Conservation (phyloP, 2,113 vertebrate genomes). For the Cinclus cinclus region DNA sequence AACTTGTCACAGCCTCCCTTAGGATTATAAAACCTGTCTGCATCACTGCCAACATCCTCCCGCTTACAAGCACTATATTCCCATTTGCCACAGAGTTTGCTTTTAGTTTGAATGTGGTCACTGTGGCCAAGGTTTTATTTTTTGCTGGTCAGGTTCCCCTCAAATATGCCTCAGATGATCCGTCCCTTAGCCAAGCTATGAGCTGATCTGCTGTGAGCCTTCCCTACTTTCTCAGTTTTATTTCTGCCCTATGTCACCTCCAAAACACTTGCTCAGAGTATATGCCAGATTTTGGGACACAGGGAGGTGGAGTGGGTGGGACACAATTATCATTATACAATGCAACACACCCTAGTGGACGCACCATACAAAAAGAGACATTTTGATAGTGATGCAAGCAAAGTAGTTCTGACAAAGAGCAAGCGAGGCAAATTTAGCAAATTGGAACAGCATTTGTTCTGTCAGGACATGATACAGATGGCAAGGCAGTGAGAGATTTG, state of each 20-base stretch:
- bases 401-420: slow-evolving; percentile 9
- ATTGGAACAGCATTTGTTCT: slow-evolving; percentile 1
- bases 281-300: neutral
- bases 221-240: neutral
- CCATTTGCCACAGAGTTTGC: neutral
- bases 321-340: neutral
- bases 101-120: neutral
- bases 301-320: neutral
- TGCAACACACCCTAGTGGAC: neutral
- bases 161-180: neutral
- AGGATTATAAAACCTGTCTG: neutral
- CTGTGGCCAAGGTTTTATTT: neutral
- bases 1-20: neutral
- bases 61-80: neutral
- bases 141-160: neutral
- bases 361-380: neutral
- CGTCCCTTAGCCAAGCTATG: neutral
- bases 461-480: slow-evolving; percentile 48
- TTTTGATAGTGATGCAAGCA: neutral
- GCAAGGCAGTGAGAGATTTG: slow-evolving; percentile 51
- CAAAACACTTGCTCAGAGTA: neutral
- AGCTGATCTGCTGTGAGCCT: neutral
- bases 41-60: neutral
- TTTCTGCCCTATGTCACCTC: neutral
- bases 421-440: neutral